A percentile compares a stretch with the other conserved stretches of the same genome.
phyloP scores from a whole-genome alignment of 2,888 invertebrate species.

The Noctua fimbriata region DNA sequence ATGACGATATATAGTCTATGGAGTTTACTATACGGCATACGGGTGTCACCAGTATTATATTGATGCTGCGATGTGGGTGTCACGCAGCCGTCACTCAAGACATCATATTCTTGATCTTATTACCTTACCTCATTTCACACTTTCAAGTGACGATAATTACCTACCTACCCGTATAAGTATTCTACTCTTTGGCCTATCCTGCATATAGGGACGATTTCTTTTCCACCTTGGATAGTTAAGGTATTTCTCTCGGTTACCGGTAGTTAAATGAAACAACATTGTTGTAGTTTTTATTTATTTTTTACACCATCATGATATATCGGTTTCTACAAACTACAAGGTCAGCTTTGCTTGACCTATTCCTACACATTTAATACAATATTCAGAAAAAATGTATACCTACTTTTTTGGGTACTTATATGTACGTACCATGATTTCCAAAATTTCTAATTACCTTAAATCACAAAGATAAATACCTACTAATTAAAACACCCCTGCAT shows the following conservation, averaged over 20 bases:
- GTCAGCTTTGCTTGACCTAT: conserved; percentile 32
- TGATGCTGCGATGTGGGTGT: no score
- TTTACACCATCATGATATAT: conserved; percentile 13
- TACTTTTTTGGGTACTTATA: conserved; percentile 13
- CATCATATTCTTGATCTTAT: no score
- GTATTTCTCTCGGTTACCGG: background rate
- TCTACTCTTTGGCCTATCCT: background rate
- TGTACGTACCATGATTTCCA: conserved; percentile 41
- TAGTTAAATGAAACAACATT: conserved; percentile 30
- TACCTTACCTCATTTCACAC: no score
- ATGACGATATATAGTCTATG: no score
- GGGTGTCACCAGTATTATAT: no score
- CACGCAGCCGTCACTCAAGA: no score
- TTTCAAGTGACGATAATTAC: no score
- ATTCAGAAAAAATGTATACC: conserved; percentile 16
- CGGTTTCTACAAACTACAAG: conserved; percentile 32
- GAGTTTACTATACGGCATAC: no score
- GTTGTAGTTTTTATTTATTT: conserved; percentile 30
- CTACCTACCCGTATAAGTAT: background rate
- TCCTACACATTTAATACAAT: conserved; percentile 32
- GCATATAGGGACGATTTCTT: background rate
- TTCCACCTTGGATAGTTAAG: background rate
- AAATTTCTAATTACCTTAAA: conserved; percentile 13
- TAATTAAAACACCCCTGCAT: background rate
- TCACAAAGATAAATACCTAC: conserved; percentile 14